Conservation (phyloP, 1,140 invertebrate genomes). For the Orchesella cincta region DNA sequence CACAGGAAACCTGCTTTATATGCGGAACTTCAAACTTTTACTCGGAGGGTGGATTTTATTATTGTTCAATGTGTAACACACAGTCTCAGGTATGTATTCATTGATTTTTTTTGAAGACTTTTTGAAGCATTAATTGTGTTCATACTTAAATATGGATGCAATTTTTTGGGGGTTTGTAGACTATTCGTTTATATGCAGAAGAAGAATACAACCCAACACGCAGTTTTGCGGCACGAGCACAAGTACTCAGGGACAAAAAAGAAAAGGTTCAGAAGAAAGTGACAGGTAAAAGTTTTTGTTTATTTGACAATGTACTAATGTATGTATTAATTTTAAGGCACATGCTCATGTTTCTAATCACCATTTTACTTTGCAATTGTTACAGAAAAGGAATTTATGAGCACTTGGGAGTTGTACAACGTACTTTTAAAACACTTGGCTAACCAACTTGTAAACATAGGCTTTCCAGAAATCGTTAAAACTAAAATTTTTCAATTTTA, state of each 20-base stretch:
- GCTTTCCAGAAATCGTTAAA: conserved; percentile 62
- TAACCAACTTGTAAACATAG: conserved; percentile 63
- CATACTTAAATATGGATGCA: too few species aligned
- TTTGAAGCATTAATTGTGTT: too few species aligned
- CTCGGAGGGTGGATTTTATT: conserved; percentile 60
- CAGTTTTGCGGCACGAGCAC: too few species aligned
- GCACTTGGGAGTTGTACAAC: conserved; percentile 69
- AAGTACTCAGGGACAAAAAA: neutral
- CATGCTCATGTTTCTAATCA: neutral
- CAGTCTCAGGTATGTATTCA: conserved; percentile 60
- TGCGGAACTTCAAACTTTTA: conserved; percentile 60
- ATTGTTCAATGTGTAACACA: conserved; percentile 61
- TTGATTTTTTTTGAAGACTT: too few species aligned
- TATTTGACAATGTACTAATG: neutral
- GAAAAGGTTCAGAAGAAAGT: neutral
- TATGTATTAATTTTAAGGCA: too few species aligned
- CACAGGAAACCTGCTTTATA: conserved; percentile 53
- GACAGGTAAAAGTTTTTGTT: neutral
- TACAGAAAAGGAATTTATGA: conserved; percentile 55
- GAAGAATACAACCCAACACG: neutral
- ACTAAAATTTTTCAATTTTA: conserved; percentile 65
- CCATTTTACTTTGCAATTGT: neutral
- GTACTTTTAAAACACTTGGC: conserved; percentile 64
- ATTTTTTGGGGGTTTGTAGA: too few species aligned
- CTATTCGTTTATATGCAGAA: neutral